These are phyloP conservation scores for Aphaenogaster ashmeadi DNA, from an alignment of 1,140 invertebrate species.

Conservation along the genomic window DNA sequence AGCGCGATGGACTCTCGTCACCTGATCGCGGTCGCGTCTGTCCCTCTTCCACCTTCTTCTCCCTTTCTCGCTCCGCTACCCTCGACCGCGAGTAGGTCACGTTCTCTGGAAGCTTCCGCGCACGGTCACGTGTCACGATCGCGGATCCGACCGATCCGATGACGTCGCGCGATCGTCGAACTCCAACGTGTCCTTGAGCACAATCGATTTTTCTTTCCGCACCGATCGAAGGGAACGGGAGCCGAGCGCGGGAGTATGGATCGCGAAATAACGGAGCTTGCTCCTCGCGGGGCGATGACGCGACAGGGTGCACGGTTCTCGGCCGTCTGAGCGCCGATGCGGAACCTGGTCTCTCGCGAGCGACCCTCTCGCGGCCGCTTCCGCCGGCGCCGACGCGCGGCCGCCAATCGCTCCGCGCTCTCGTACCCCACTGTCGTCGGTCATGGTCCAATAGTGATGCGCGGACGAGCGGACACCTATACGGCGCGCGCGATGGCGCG, in stretches of 20 bases:
- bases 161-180: not conserved
- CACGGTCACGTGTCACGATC: constrained; percentile 34
- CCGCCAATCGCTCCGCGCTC: constrained; percentile 30
- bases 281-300: constrained; percentile 5
- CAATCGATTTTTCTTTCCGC: not conserved
- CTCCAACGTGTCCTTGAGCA: not conserved
- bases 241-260: not conserved
- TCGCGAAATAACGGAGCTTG: not conserved
- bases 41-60: not conserved
- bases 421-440: constrained; percentile 25
- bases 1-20: constrained; percentile 67
- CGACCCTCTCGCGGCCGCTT: constrained; percentile 45
- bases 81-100: not conserved
- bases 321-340: constrained; percentile 51
- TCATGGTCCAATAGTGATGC: constrained; percentile 32
- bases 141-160: not conserved
- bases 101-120: constrained; percentile 25
- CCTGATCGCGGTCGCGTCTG: constrained; percentile 59
- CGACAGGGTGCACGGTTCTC: constrained; percentile 40
- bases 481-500: constrained; percentile 26
- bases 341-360: constrained; percentile 34
- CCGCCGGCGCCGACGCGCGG: constrained; percentile 52
- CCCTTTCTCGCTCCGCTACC: not conserved
- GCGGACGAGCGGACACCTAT: constrained; percentile 18
- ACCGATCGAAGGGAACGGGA: not conserved